These are phyloP conservation scores for Poecilobothrus nobilitatus DNA, from an alignment of 2,888 invertebrate genomes.

Conservation along the genomic window DNA sequence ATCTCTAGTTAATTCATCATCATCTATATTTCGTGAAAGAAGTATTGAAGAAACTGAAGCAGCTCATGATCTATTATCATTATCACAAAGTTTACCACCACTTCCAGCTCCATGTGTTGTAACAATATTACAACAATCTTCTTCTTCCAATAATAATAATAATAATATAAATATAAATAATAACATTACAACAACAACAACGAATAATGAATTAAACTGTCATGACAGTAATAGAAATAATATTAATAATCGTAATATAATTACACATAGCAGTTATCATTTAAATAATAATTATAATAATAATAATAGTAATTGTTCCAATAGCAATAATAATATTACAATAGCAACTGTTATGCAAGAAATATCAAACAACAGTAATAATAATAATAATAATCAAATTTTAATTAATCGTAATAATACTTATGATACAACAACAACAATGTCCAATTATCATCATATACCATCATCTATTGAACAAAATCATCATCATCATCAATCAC, in stretches of 20 bases:
- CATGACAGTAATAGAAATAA: conserved; percentile 21
- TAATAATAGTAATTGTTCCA: conserved; percentile 24
- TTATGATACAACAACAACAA: conserved; percentile 20
- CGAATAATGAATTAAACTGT: not conserved
- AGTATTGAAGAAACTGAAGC: conserved; percentile 81
- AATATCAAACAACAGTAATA: conserved; percentile 27
- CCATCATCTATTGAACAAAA: conserved; percentile 17
- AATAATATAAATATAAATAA: conserved; percentile 11
- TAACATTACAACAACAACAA: conserved; percentile 15
- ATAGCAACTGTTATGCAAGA: conserved; percentile 40
- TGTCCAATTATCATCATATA: conserved; percentile 12
- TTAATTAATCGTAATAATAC: conserved; percentile 26
- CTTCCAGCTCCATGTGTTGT: conserved; percentile 62
- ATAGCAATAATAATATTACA: conserved; percentile 12
- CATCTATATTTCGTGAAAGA: conserved; percentile 44
- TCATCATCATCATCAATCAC: conserved; percentile 18
- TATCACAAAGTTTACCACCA: conserved; percentile 70
- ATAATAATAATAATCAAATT: conserved; percentile 11
- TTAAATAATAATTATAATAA: conserved; percentile 9
- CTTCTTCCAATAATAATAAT: conserved; percentile 21
- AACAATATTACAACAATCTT: conserved; percentile 49
- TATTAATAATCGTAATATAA: conserved; percentile 12
- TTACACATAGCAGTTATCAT: not conserved
- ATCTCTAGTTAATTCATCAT: not conserved
- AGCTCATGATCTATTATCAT: conserved; percentile 69